Evolutionary conservation across 2,113 vertebrate genomes (phyloP), one percentile per base, ranked within the genome.

Genomic region (Pachycephala philippinensis): DNA sequence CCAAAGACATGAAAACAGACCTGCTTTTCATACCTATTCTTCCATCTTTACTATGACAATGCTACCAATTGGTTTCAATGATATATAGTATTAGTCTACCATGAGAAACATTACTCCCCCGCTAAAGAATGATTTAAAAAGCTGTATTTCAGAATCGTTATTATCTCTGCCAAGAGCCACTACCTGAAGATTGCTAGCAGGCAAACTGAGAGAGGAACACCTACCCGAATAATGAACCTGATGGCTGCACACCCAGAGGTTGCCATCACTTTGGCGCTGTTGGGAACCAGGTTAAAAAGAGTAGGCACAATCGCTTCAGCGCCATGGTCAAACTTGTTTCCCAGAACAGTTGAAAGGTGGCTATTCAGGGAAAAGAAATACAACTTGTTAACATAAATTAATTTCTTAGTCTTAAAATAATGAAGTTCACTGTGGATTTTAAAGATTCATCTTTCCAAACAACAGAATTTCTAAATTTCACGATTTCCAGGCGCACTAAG

Each of bases 231-330:
- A 94, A 99, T 99, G 97, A 99, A 99, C 87, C 99, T 98, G 95
- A 99, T 99, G 61, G 99, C 99, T 5, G 98, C 98, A 5, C 99
- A 99, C 30, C 99, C 99, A 13, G 99, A 99, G 40, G 98, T 98
- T 65, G 99, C 99, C 99, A 99, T 99, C 94, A 99, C 98, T 98
- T 99, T 99, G 97, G 99, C 99, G 96, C 99, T 99, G 97, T 99
- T 99, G 90, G 99, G 99, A 95, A 99, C 99, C 96, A 99, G 99
- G 96, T 99, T 99, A 97, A 99, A 99, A 89, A 99, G 98, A 30
- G 99, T 99, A 69, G 99, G 99, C 92, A 99, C 99, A 52, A 99
- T 99, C 89, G 98, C 99, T 97, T 99, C 99, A 21, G 99, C 99
- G 63, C 99, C 99, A 79, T 99, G 99, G 96, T 99, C 99, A 96